Conservation (phyloP, 2,113 vertebrate genomes). For the Platanista minor region DNA sequence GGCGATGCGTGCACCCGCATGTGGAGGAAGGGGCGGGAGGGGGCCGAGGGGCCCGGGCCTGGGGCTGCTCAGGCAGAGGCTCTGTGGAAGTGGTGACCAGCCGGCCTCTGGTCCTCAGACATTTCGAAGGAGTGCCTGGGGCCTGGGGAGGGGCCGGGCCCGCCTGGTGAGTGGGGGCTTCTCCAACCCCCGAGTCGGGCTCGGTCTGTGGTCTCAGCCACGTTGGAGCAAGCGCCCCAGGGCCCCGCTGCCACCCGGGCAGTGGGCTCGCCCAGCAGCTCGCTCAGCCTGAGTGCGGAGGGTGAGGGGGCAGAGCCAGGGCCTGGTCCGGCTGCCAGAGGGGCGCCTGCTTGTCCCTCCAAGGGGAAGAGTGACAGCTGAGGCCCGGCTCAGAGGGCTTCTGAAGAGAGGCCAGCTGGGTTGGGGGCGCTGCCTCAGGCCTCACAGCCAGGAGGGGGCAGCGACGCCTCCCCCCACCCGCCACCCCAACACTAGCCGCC, state of each 20-base stretch:
- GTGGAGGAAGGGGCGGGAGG: rapidly evolving
- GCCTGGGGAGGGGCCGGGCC: neutral
- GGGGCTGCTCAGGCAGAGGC: no score
- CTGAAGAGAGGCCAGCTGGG: neutral
- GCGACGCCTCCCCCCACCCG: rapidly evolving
- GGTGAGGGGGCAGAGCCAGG: neutral
- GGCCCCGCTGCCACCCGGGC: no score
- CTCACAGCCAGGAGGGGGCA: neutral
- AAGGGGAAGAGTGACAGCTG: neutral
- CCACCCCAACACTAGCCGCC: no score
- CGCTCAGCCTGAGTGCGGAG: neutral
- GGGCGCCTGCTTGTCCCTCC: neutral
- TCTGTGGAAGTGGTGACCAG: neutral
- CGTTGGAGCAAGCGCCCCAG: neutral
- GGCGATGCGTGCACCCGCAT: rapidly evolving
- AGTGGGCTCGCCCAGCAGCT: rapidly evolving
- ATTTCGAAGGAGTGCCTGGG: neutral
- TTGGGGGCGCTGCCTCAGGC: rapidly evolving
- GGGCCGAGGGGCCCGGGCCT: no score
- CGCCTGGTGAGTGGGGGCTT: rapidly evolving
- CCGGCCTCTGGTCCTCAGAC: no score
- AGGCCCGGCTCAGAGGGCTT: neutral
- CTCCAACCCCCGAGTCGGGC: neutral
- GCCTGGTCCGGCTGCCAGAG: neutral
- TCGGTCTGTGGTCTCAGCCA: neutral